phyloP scores from a whole-genome alignment of 2,888 invertebrate genomes.

The Mesopsocus fuscifrons region DNA sequence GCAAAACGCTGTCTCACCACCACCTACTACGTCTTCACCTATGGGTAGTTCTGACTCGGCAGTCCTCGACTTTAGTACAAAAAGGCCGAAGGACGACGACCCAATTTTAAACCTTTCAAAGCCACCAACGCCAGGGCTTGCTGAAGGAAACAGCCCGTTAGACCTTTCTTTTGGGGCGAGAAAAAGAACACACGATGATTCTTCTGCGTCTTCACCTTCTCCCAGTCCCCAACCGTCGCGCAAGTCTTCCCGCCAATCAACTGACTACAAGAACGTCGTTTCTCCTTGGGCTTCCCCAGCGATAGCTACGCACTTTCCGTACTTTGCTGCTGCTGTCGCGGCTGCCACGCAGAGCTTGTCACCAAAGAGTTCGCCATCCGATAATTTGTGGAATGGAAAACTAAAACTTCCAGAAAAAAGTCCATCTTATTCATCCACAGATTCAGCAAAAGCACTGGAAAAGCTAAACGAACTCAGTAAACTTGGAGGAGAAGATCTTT shows the following conservation, averaged over 20 bases:
- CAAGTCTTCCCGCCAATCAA: slow-evolving; percentile 21
- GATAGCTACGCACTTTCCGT: slow-evolving; percentile 54
- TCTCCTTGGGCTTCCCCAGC: slow-evolving; percentile 65
- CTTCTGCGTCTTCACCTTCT: slow-evolving; percentile 16
- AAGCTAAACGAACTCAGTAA: slow-evolving; percentile 83
- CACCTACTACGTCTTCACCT: slow-evolving; percentile 27
- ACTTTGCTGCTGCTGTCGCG: slow-evolving; percentile 58
- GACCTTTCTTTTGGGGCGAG: slow-evolving; percentile 12
- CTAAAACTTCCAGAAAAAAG: slow-evolving; percentile 39
- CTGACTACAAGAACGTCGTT: slow-evolving; percentile 47
- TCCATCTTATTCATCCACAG: slow-evolving; percentile 23
- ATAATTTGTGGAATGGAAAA: slow-evolving; percentile 51
- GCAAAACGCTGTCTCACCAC: slow-evolving; percentile 14
- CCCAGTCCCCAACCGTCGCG: slow-evolving; percentile 18
- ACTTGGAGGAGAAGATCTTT: slow-evolving; percentile 59
- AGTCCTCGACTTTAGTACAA: slow-evolving; percentile 55
- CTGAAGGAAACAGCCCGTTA: slow-evolving; percentile 12
- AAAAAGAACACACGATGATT: slow-evolving; percentile 9
- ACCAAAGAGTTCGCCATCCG: slow-evolving; percentile 39
- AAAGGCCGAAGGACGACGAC: slow-evolving; percentile 46
- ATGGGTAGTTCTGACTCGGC: slow-evolving; percentile 18
- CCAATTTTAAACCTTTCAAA: slow-evolving; percentile 21
- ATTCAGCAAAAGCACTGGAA: slow-evolving; percentile 72
- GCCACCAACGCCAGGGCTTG: slow-evolving; percentile 34
- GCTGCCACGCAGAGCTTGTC: slow-evolving; percentile 34